phyloP scores from a whole-genome alignment of 2,888 invertebrate species.

The Eristalis intricaria region DNA sequence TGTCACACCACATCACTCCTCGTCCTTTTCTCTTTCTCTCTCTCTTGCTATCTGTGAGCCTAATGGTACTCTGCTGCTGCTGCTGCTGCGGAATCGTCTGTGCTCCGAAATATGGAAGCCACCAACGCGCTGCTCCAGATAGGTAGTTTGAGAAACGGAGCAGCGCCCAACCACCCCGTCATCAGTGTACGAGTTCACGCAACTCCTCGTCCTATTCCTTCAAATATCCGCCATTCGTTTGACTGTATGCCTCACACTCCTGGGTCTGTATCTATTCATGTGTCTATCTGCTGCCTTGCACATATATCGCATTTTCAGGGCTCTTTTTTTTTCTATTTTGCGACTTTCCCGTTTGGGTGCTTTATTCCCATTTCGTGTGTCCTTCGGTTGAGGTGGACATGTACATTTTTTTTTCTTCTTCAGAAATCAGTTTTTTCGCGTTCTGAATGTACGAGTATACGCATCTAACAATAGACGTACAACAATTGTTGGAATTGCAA shows the following conservation, averaged over 20 bases:
- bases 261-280: conserved; percentile 50
- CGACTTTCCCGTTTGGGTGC: conserved; percentile 31
- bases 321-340: conserved; percentile 17
- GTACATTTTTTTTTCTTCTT: conserved; percentile 16
- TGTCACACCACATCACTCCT: conserved; percentile 22
- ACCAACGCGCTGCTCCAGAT: conserved; percentile 41
- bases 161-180: conserved; percentile 28
- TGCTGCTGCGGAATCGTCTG: conserved; percentile 34
- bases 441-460: neutral
- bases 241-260: neutral
- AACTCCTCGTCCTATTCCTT: conserved; percentile 62
- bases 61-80: neutral
- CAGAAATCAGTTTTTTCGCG: neutral
- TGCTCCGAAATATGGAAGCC: conserved; percentile 58
- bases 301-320: conserved; percentile 23
- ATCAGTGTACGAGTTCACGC: conserved; percentile 47
- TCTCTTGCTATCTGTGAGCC: conserved; percentile 39
- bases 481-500: neutral
- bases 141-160: conserved; percentile 36
- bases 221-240: conserved; percentile 59
- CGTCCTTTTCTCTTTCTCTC: conserved; percentile 24
- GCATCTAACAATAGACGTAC: neutral
- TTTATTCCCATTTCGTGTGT: conserved; percentile 44
- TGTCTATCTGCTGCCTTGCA: conserved; percentile 50
- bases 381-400: conserved; percentile 51